phyloP scores from a whole-genome alignment of 2,797 vertebrate species.

The Fistularia commersonii region DNA sequence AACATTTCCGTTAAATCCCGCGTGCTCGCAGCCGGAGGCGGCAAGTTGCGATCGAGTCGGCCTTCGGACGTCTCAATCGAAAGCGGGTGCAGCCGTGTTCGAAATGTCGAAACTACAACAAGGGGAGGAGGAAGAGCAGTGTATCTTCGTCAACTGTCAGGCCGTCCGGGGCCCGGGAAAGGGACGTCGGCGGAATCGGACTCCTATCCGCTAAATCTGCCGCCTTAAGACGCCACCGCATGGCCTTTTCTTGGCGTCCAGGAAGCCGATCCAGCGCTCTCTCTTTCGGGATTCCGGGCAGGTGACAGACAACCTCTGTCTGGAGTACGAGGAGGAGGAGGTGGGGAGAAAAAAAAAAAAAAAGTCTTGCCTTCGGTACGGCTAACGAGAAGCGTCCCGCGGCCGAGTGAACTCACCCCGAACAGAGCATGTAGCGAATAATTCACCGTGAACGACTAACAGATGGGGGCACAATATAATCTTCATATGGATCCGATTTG shows the following conservation, averaged over 20 bases:
- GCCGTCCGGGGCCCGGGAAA: slow-evolving; percentile 16
- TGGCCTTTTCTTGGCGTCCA: slow-evolving; percentile 48
- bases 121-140: slow-evolving; percentile 2
- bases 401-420: slow-evolving; percentile 58
- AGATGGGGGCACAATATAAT: slow-evolving; percentile 70
- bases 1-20: too few species aligned
- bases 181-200: slow-evolving; percentile 54
- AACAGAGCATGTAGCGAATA: slow-evolving; percentile 68
- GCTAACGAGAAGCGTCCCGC: slow-evolving; percentile 56
- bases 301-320: slow-evolving; percentile 52
- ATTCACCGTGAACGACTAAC: slow-evolving; percentile 68
- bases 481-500: slow-evolving; percentile 75
- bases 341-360: slow-evolving; percentile 46
- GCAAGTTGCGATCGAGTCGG: too few species aligned
- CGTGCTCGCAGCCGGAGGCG: too few species aligned
- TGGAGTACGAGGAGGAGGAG: slow-evolving; percentile 24
- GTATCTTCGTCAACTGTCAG: slow-evolving; percentile 12
- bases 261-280: slow-evolving; percentile 55
- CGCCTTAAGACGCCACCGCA: slow-evolving; percentile 46
- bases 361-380: slow-evolving; percentile 45
- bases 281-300: slow-evolving; percentile 49
- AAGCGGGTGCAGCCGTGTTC: too few species aligned
- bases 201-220: slow-evolving; percentile 31
- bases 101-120: too few species aligned
- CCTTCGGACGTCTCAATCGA: too few species aligned